Percentiles rank a stretch among this genome's conserved stretches.
These are phyloP conservation scores for Serrognathus titanus DNA, from an alignment of 2,888 invertebrate species.

Conservation along the genomic window DNA sequence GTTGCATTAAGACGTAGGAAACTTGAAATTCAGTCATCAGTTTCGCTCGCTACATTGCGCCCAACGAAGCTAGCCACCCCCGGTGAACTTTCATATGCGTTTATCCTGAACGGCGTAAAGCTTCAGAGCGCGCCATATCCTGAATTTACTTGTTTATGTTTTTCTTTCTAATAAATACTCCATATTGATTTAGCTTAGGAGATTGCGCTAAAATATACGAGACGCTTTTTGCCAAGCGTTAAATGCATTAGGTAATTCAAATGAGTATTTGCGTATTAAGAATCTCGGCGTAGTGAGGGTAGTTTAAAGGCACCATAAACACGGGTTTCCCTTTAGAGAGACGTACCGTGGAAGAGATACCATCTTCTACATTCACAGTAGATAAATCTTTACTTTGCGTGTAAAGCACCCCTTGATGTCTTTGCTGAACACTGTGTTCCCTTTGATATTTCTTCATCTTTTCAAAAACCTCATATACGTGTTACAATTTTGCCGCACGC, in stretches of 20 bases:
- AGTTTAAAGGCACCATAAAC: conserved; percentile 18
- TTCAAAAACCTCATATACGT: conserved; percentile 5
- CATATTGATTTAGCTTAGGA: too few species aligned
- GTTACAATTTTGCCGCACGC: conserved; percentile 10
- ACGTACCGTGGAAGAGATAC: conserved; percentile 24
- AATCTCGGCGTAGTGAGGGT: conserved; percentile 16
- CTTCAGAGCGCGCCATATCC: conserved; percentile 9
- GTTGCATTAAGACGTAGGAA: conserved; percentile 45
- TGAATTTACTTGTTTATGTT: neutral
- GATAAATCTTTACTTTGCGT: conserved; percentile 32
- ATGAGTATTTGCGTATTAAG: conserved; percentile 6
- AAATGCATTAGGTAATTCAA: conserved; percentile 15
- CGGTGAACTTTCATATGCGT: conserved; percentile 28
- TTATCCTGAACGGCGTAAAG: conserved; percentile 23
- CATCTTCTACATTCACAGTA: conserved; percentile 29
- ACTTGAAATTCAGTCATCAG: conserved; percentile 47
- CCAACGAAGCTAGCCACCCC: conserved; percentile 25
- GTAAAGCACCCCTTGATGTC: conserved; percentile 25
- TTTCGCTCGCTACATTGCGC: conserved; percentile 44
- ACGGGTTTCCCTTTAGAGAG: conserved; percentile 13
- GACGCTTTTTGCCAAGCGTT: neutral
- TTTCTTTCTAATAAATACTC: neutral
- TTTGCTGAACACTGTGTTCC: conserved; percentile 18
- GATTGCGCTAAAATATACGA: too few species aligned
- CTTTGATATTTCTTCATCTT: conserved; percentile 20